These are phyloP conservation scores for Diplodus sargus DNA, from an alignment of 2,797 vertebrate genomes.

Conservation along the genomic window DNA sequence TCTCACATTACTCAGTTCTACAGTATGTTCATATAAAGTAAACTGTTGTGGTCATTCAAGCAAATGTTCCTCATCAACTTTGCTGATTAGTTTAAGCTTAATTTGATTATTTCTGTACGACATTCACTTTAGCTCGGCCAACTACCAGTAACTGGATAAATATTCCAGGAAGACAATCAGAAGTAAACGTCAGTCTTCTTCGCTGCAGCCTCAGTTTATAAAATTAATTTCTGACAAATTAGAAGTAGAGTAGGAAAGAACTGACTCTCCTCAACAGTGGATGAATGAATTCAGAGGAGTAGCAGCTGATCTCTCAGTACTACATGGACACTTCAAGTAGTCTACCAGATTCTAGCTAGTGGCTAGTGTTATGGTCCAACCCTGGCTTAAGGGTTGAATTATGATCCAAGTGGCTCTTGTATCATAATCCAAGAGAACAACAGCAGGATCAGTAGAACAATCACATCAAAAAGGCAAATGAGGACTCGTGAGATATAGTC, in stretches of 20 bases:
- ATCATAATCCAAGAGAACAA: slow-evolving; percentile 45
- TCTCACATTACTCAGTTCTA: background rate
- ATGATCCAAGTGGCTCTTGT: slow-evolving; percentile 47
- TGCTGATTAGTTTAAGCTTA: slow-evolving; percentile 10
- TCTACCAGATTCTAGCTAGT: background rate
- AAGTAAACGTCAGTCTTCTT: background rate
- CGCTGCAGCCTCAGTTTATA: background rate
- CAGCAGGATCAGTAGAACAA: slow-evolving; percentile 27
- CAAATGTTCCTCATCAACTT: background rate
- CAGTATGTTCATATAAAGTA: background rate
- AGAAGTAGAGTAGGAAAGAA: background rate
- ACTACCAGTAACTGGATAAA: background rate
- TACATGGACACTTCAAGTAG: background rate
- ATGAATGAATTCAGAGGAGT: slow-evolving; percentile 1
- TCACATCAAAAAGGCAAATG: slow-evolving; percentile 43
- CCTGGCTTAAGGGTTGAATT: slow-evolving; percentile 37
- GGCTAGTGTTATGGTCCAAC: slow-evolving; percentile 3
- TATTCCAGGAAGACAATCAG: slow-evolving; percentile 6
- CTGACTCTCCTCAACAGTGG: background rate
- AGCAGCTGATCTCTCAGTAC: background rate
- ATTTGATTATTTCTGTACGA: slow-evolving; percentile 15
- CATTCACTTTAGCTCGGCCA: background rate
- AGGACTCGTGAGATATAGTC: slow-evolving; percentile 28
- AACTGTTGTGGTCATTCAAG: background rate
- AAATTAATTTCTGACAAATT: background rate